A percentile compares a stretch with the other conserved stretches of the same genome.
These are phyloP conservation scores for Cheilosia urbana DNA, from an alignment of 2,888 invertebrate species.

Conservation along the genomic window DNA sequence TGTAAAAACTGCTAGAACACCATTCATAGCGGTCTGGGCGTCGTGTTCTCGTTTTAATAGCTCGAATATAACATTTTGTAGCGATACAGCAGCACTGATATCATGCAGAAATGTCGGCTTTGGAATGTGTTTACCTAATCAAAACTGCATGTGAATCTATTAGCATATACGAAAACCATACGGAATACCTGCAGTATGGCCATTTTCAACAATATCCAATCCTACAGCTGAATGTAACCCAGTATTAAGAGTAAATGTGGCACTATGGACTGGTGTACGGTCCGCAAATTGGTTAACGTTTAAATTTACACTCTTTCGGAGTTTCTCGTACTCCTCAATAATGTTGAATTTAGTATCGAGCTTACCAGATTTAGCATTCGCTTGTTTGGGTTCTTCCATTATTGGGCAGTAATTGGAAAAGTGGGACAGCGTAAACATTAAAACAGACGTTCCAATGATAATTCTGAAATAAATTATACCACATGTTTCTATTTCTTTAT, in stretches of 20 bases:
- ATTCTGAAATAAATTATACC: constrained; percentile 25
- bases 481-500: no score
- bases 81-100: constrained; percentile 70
- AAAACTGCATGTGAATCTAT: not conserved
- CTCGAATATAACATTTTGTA: constrained; percentile 76
- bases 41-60: constrained; percentile 69
- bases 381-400: constrained; percentile 45
- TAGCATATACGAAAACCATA: constrained; percentile 9
- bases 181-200: constrained; percentile 3
- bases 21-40: constrained; percentile 64
- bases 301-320: constrained; percentile 45
- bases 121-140: constrained; percentile 57
- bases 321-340: constrained; percentile 59
- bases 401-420: constrained; percentile 61
- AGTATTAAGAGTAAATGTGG: constrained; percentile 37
- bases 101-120: constrained; percentile 72
- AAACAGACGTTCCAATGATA: constrained; percentile 40
- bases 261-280: constrained; percentile 32
- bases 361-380: constrained; percentile 9
- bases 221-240: constrained; percentile 1
- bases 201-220: constrained; percentile 21
- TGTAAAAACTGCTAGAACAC: constrained; percentile 85
- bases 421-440: constrained; percentile 47
- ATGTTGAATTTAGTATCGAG: constrained; percentile 24
- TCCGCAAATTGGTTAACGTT: constrained; percentile 50